Evolutionary conservation across 1,140 invertebrate genomes (phyloP).

Genomic region (Drosophila arawakana): DNA sequence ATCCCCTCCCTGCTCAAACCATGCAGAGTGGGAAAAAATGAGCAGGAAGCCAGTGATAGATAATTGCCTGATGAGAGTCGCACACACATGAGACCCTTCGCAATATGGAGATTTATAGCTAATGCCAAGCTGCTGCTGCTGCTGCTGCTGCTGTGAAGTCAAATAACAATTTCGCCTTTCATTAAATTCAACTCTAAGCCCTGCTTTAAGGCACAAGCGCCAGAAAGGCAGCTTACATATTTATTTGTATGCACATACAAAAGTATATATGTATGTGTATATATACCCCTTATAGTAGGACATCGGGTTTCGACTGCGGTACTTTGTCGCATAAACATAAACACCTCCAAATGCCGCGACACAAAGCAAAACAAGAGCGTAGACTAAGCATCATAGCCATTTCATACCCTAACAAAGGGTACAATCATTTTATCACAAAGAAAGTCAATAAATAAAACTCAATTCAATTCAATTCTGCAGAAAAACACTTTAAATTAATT

Average conservation of each 20-base stretch:
- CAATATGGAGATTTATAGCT: constrained; percentile 73
- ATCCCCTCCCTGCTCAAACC: no score
- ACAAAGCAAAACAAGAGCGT: constrained; percentile 44
- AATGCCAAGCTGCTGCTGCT: constrained; percentile 18
- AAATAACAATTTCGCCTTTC: constrained; percentile 79
- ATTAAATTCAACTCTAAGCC: constrained; percentile 71
- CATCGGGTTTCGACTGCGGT: constrained; percentile 22
- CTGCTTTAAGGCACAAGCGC: constrained; percentile 52
- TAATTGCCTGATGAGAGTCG: constrained; percentile 64
- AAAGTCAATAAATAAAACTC: constrained; percentile 5
- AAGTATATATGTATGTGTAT: neutral
- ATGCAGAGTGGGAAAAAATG: neutral
- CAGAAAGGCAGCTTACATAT: constrained; percentile 36
- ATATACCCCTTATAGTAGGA: neutral
- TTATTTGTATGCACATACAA: neutral
- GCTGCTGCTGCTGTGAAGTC: constrained; percentile 52
- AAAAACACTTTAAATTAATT: constrained; percentile 2
- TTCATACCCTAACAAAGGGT: constrained; percentile 3
- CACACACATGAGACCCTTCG: constrained; percentile 64
- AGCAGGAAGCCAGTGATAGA: constrained; percentile 38
- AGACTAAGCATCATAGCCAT: constrained; percentile 10
- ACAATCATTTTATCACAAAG: neutral
- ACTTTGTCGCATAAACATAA: constrained; percentile 76
- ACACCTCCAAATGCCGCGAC: constrained; percentile 65
- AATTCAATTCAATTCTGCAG: constrained; percentile 3